These are phyloP conservation scores for Vultur gryphus DNA, from an alignment of 2,797 vertebrate genomes.

Conservation along the genomic window DNA sequence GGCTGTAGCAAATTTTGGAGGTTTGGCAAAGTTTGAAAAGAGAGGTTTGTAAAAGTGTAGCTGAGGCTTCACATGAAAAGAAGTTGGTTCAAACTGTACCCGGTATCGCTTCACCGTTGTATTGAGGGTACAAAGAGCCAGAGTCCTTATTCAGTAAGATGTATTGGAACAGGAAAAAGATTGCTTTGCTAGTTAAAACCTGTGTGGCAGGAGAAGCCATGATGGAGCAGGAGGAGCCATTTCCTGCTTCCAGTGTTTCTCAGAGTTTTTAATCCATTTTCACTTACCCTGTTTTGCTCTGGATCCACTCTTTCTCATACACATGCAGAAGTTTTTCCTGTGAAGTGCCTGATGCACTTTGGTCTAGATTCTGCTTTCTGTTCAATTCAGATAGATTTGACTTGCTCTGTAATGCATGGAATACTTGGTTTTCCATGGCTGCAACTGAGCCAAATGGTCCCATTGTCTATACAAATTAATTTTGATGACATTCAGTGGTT, in stretches of 20 bases:
- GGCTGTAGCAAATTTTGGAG: not conserved
- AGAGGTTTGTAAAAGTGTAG: not conserved
- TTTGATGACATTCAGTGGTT: not conserved
- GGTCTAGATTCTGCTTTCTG: not conserved
- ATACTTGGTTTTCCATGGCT: not conserved
- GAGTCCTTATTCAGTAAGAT: not conserved
- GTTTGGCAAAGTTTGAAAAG: not conserved
- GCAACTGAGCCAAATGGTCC: not conserved
- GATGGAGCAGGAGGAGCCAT: not conserved
- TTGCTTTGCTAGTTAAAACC: not conserved
- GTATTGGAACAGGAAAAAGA: not conserved
- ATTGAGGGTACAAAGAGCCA: not conserved
- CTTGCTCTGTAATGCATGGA: not conserved
- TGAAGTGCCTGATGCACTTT: not conserved
- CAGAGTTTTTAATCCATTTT: not conserved
- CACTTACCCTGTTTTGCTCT: not conserved
- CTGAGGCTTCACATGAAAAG: not conserved
- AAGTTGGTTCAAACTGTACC: not conserved
- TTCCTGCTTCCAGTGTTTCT: not conserved
- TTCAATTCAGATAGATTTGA: not conserved
- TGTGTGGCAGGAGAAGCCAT: not conserved
- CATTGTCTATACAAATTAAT: not conserved
- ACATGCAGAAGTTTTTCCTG: not conserved
- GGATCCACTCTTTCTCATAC: not conserved
- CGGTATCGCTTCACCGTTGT: not conserved